A percentile compares a stretch with the other conserved stretches of the same genome.
Evolutionary conservation across 2,888 invertebrate species (phyloP).

Genomic region (Congeria kusceri): DNA sequence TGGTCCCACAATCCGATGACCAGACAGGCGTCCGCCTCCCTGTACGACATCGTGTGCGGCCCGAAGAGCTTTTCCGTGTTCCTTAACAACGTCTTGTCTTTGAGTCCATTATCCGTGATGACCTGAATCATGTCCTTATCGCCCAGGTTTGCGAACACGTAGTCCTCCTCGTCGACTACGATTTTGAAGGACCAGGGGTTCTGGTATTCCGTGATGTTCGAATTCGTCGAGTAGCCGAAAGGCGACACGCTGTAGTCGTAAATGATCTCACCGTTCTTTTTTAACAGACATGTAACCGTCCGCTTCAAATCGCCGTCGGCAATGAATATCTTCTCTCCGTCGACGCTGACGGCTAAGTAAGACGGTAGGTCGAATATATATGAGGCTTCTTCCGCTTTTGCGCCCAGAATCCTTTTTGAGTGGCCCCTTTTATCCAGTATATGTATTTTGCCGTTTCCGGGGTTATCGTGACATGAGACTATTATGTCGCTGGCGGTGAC

Average conservation of each 20-base stretch:
- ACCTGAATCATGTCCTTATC: conserved; percentile 60
- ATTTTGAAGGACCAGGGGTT: conserved; percentile 62
- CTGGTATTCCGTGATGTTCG: conserved; percentile 20
- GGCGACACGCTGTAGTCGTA: conserved; percentile 45
- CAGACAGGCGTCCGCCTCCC: conserved; percentile 44
- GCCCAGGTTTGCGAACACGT: conserved; percentile 48
- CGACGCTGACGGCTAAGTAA: conserved; percentile 45
- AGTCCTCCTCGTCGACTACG: conserved; percentile 49
- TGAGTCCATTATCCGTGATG: conserved; percentile 39
- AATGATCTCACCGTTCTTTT: conserved; percentile 45
- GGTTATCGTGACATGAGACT: conserved; percentile 52
- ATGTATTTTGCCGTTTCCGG: conserved; percentile 50
- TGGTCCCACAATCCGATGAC: conserved; percentile 55
- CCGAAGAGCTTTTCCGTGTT: conserved; percentile 49
- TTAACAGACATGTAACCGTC: conserved; percentile 47
- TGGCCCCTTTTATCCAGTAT: conserved; percentile 55
- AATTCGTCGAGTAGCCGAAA: conserved; percentile 23
- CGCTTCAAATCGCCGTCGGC: conserved; percentile 50
- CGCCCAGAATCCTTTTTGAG: conserved; percentile 47
- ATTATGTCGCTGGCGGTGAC: conserved; percentile 38
- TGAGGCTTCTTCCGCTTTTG: conserved; percentile 34
- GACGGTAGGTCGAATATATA: conserved; percentile 46
- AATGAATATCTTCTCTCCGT: conserved; percentile 42
- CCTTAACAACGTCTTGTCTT: conserved; percentile 40
- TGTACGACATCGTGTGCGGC: conserved; percentile 55